Evolutionary conservation across 2,888 invertebrate species (phyloP).

Genomic region (Campoplex nolae): DNA sequence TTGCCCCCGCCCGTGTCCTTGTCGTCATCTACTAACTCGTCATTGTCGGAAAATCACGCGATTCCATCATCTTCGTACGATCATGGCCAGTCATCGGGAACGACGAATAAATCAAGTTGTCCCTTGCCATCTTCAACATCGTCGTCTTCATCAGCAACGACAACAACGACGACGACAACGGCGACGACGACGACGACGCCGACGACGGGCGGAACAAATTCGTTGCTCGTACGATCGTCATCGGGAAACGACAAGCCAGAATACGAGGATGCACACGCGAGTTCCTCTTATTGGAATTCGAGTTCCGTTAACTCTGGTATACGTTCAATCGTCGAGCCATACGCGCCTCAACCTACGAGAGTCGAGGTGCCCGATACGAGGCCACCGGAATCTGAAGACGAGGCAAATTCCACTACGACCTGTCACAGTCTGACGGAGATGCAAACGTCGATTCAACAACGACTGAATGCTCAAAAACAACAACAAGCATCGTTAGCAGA

Average conservation of each 20-base stretch:
- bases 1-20: conserved; percentile 63
- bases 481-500: conserved; percentile 60
- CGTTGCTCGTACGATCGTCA: conserved; percentile 48
- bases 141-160: conserved; percentile 58
- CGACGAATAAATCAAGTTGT: conserved; percentile 46
- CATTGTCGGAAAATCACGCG: conserved; percentile 55
- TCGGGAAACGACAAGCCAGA: conserved; percentile 59
- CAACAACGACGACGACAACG: conserved; percentile 57
- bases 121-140: conserved; percentile 49
- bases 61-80: conserved; percentile 64
- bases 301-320: conserved; percentile 72
- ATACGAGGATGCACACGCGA: conserved; percentile 64
- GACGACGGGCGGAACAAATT: conserved; percentile 51
- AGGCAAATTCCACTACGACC: conserved; percentile 52
- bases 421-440: conserved; percentile 79
- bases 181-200: conserved; percentile 55
- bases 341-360: conserved; percentile 81
- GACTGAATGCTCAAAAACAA: conserved; percentile 59
- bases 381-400: conserved; percentile 75
- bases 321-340: conserved; percentile 78
- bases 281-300: conserved; percentile 76
- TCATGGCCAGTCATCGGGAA: conserved; percentile 63
- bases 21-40: conserved; percentile 38
- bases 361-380: conserved; percentile 82
- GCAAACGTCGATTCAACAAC: conserved; percentile 77